Evolutionary conservation across 1,140 invertebrate species (phyloP), one percentile per base, ranked within the genome.

Genomic region (Caligus rogercresseyi): DNA sequence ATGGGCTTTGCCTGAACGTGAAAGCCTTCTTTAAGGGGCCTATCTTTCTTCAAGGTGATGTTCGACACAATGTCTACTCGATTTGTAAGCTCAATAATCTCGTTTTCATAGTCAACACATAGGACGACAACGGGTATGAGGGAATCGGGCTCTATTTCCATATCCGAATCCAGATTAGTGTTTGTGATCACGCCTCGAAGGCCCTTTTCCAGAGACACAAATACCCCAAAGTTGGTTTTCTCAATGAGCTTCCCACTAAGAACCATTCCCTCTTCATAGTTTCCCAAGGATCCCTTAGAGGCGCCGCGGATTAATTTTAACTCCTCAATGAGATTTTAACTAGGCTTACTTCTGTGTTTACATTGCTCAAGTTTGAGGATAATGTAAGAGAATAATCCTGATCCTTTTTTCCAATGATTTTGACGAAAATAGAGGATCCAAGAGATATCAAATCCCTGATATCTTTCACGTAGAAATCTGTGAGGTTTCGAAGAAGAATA

Each of bases 381-480:
- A 43, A 11, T 11, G n/a, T n/a, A 7, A 43, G n/a, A 43, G 31
- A 43, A 7, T 43, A 11, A 43, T 43, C 31, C n/a, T 43, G 7
- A 11, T 43, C 31, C 31, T 43, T 43, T 43, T 43, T 43, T 7
- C n/a, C 31, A 43, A 43, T 43, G 31, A 43, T 43, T 43, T 43
- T 43, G 7, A 43, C n/a, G n/a, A 43, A n/a, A n/a, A 43, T 43
- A 11, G 31, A 43, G 7, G 31, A 43, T 11, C n/a, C 7, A 7
- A 43, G 7, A 11, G 31, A 43, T 11, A 60, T 3, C n/a, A 60
- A 18, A n/a, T 60, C 57, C 1, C 43, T 60, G 23, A 25, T 18
- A 43, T 60, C 57, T 60, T 60, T 31, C 7, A 60, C 24, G 21
- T 31, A 60, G 26, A 43, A 26, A 60, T 60, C 57, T 15, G 26